Evolutionary conservation across 2,797 vertebrate genomes (phyloP), one percentile per base, ranked within the genome.

Genomic region (Tapirus indicus): DNA sequence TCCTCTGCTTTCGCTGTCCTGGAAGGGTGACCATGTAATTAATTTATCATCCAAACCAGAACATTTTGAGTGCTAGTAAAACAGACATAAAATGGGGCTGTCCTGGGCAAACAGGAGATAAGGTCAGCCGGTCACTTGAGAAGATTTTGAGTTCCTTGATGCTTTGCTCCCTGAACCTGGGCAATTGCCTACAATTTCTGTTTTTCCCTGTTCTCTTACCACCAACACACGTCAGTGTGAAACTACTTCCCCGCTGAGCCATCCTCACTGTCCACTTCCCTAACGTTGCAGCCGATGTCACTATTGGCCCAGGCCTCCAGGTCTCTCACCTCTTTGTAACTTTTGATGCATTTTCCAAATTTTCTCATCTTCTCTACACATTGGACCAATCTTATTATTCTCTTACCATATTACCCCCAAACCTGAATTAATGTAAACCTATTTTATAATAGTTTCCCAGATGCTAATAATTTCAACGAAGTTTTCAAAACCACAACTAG

Each of bases 391-490:
- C 23, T 35, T 66, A 58, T 10, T 62, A 17, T 23, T 23, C 38
- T 80, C 6, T 69, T 69, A 17, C n/a, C 27, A 41, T 23, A 20
- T 68, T 56, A 66, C n/a, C 35, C 35, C 27, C 18, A 54, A 32
- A 35, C 0, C 4, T 4, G 6, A 68, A 79, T 87, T 52, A 54
- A 69, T n/a, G 3, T 23, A 44, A 64, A 64, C 9, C 1, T 44
- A 11, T 64, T 82, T 72, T 56, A 9, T 32, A 38, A 72, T n/a
- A 72, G 23, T 74, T 90, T 79, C 44, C 49, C 25, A n/a, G 12
- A 60, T 47, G n/a, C 12, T 18, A 90, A 80, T 56, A 66, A 88
- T 91, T 94, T 91, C 11, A 72, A 60, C 4, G 21, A 88, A 78
- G 12, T 77, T 16, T 93, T 66, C 44, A 64, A 90, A 66, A 88